Base-by-base conservation (phyloP, 2,113 vertebrate species). In the Psilopsiagon aymara region DNA sequence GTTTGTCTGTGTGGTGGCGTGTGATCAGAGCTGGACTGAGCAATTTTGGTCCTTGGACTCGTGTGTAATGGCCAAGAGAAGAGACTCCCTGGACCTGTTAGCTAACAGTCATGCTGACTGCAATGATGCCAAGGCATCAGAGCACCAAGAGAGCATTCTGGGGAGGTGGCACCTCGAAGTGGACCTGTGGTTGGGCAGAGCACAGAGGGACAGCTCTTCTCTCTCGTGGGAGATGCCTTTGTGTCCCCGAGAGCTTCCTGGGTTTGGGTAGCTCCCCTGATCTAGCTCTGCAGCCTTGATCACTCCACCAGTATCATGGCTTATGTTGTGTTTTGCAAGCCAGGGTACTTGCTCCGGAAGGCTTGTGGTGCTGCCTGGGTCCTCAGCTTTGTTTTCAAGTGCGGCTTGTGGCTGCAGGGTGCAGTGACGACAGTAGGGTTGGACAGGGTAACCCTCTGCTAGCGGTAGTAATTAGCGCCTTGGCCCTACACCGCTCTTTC, bases 1-100 rank as follows among this genome's bases (percentile, higher is more conserved):
- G 19, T 33, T 49, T 17, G 4, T 55, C 19, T 59, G 14, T 7
- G n/a, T 25, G 60, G n/a, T 7, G 8, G n/a, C 13, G 3, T 5
- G 1, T 39, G 9, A 2, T 14, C 20, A 12, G 49, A 18, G 63
- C n/a, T 68, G 76, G n/a, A 7, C 80, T 13, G 43, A 46, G 39
- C 80, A n/a, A 1, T 67, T 71, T 27, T 29, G 28, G 19, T 33
- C 66, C 86, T 43, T 35, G 62, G 46, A 5, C 7, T 23, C 0
- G 1, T 17, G 17, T 0, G 0, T 27, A 10, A 35, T 10, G 27
- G 28, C 66, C 37, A 9, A 28, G 79, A 15, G 41, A 46, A 24
- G 4, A 29, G 76, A 4, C 51, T 51, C 37, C 23, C 41, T 49
- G 51, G 33, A 3, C n/a, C 37, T 2, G 0, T 39, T 33, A 29